Evolutionary conservation across 2,888 invertebrate species (phyloP).

Genomic region (Andrena trimmerana): DNA sequence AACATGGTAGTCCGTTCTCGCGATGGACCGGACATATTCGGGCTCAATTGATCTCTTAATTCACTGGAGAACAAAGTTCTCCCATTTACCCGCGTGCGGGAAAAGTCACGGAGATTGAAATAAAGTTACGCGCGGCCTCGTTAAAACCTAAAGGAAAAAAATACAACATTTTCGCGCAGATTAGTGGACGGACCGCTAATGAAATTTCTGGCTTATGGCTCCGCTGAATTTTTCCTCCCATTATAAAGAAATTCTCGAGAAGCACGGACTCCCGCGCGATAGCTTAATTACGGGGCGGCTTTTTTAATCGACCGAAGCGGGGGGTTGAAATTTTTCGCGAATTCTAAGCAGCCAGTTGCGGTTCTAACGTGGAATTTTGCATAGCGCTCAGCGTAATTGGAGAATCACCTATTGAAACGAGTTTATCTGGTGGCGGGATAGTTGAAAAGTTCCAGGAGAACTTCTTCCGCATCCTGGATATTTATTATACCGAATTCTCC

Average conservation of each 20-base stretch:
- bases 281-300: not conserved
- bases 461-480: too few species aligned
- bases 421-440: not conserved
- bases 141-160: not conserved
- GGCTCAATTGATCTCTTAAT: slow-evolving; percentile 24
- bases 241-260: not conserved
- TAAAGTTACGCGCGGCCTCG: slow-evolving; percentile 1
- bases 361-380: not conserved
- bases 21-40: not conserved
- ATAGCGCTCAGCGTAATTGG: not conserved
- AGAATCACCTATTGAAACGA: not conserved
- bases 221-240: not conserved
- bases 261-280: not conserved
- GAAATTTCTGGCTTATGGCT: slow-evolving; percentile 2
- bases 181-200: not conserved
- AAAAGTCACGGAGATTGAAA: not conserved
- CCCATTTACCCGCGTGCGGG: not conserved
- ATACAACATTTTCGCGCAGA: not conserved
- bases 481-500: not conserved
- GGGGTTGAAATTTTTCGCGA: not conserved
- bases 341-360: not conserved
- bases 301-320: not conserved
- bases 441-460: not conserved
- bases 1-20: slow-evolving; percentile 13
- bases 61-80: slow-evolving; percentile 9